These are phyloP conservation scores for Aspidiotus destructor DNA, from an alignment of 2,888 invertebrate genomes.

Conservation along the genomic window DNA sequence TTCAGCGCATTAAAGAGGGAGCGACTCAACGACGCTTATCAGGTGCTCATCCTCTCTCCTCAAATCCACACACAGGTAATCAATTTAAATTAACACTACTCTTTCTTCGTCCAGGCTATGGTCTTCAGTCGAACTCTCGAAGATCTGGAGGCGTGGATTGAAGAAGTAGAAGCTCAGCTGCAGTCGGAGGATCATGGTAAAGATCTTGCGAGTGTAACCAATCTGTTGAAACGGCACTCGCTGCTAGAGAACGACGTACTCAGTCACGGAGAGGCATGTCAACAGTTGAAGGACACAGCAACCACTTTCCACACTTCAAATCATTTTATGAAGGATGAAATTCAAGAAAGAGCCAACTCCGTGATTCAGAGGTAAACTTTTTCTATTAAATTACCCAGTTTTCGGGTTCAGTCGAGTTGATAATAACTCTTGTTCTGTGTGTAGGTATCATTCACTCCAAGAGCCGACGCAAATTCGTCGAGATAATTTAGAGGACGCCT, in stretches of 20 bases:
- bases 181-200: slow-evolving; percentile 71
- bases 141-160: slow-evolving; percentile 89
- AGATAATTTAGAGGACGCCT: slow-evolving; percentile 86
- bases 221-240: slow-evolving; percentile 67
- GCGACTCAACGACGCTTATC: slow-evolving; percentile 80
- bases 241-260: slow-evolving; percentile 78
- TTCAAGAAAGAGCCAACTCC: slow-evolving; percentile 60
- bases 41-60: slow-evolving; percentile 36
- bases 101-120: slow-evolving; percentile 54
- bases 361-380: slow-evolving; percentile 51
- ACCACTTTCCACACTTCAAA: slow-evolving; percentile 64
- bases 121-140: slow-evolving; percentile 80
- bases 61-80: not conserved
- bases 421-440: not conserved
- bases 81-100: not conserved
- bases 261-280: slow-evolving; percentile 72
- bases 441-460: slow-evolving; percentile 65
- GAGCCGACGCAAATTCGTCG: slow-evolving; percentile 84
- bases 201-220: slow-evolving; percentile 76
- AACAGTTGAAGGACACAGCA: slow-evolving; percentile 67
- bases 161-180: slow-evolving; percentile 70
- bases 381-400: not conserved
- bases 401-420: too few relatives aligned
- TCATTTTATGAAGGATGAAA: slow-evolving; percentile 84
- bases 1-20: slow-evolving; percentile 74